Conservation (phyloP, 37 sponge, comb jelly and placozoan species). For the Tethya wilhelma region DNA sequence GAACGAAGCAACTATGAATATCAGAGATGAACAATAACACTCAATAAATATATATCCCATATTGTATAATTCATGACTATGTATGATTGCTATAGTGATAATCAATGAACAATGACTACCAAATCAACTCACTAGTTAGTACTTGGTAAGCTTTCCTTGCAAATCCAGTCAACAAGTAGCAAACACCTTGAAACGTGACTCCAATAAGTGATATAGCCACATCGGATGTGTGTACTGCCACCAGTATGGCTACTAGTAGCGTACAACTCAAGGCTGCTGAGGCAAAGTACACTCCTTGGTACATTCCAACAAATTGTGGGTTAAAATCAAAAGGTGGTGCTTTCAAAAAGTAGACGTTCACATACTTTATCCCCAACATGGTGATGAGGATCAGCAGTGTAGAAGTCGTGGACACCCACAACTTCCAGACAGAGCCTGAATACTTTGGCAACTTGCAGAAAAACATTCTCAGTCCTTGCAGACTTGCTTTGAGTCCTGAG, state of each 20-base stretch:
- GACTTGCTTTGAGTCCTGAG: not conserved
- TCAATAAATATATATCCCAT: no score
- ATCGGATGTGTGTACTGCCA: slow-evolving; percentile 42
- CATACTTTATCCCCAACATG: slow-evolving; percentile 1
- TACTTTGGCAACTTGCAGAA: not conserved
- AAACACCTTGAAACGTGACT: not conserved
- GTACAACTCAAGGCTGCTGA: slow-evolving; percentile 2
- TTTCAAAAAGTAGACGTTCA: slow-evolving; percentile 40
- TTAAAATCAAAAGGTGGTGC: slow-evolving; percentile 32
- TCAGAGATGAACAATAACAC: no score
- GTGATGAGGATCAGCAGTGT: slow-evolving; percentile 1
- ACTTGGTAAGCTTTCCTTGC: slow-evolving; percentile 2
- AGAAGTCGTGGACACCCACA: slow-evolving; percentile 7
- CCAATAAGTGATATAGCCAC: slow-evolving; percentile 33
- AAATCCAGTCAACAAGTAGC: slow-evolving; percentile 31
- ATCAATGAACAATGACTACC: not conserved
- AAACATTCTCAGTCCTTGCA: not conserved
- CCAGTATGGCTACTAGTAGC: slow-evolving; percentile 38
- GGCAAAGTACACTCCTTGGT: not conserved
- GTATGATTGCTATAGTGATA: no score
- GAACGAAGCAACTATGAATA: slow-evolving; percentile 21
- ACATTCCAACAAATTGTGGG: slow-evolving; percentile 35
- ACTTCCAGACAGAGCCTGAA: slow-evolving; percentile 14
- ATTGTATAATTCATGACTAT: no score
- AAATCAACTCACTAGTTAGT: not conserved